phyloP scores from a whole-genome alignment of 2,888 invertebrate species.

The Limnephilus auricula region DNA sequence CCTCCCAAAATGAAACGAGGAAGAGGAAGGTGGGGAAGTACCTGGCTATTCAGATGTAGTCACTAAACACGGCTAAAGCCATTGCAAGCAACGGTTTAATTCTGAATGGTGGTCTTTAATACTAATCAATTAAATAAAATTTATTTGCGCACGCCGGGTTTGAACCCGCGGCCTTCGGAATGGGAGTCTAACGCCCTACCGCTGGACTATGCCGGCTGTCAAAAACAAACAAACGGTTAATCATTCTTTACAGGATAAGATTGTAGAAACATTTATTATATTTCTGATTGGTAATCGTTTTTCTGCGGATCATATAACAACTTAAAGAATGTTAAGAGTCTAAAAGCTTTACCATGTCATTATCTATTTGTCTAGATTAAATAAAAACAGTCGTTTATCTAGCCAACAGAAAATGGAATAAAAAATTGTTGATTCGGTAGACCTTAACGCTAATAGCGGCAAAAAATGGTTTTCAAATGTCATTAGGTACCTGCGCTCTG shows the following conservation, averaged over 20 bases:
- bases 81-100: too few relatives aligned
- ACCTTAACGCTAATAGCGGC: background rate
- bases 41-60: too few relatives aligned
- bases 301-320: background rate
- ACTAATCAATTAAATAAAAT: too few relatives aligned
- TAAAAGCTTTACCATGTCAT: slow-evolving; percentile 26
- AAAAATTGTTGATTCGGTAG: background rate
- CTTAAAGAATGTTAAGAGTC: background rate
- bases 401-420: background rate
- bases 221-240: background rate
- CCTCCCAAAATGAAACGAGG: too few relatives aligned
- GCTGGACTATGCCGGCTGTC: too few relatives aligned
- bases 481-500: background rate
- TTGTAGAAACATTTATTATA: background rate
- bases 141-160: too few relatives aligned
- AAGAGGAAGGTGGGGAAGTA: too few relatives aligned
- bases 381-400: slow-evolving; percentile 6
- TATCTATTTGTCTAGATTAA: background rate
- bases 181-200: too few relatives aligned
- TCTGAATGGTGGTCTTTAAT: too few relatives aligned
- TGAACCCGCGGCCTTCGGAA: too few relatives aligned
- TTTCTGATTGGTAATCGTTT: background rate
- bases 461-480: slow-evolving; percentile 16
- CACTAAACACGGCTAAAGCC: too few relatives aligned
- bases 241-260: background rate